These are phyloP conservation scores for Incurvaria masculella DNA, from an alignment of 2,888 invertebrate genomes.

Conservation along the genomic window DNA sequence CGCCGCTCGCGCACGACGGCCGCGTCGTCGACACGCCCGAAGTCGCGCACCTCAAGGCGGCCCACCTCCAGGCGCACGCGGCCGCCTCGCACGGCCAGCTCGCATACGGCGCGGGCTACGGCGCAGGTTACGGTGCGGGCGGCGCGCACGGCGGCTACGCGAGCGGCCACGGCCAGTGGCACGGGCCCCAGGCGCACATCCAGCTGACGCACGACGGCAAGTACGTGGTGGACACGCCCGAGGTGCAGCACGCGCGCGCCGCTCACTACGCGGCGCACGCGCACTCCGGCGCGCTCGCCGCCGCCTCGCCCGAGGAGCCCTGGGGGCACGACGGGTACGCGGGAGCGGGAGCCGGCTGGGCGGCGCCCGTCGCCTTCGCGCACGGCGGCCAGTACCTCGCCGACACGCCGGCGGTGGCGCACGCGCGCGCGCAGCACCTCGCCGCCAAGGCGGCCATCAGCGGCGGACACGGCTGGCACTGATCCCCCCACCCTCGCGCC, in stretches of 20 bases:
- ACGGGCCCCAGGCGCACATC: slow-evolving; percentile 32
- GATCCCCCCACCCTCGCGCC: neutral
- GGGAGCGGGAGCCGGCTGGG: neutral
- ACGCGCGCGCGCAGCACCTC: neutral
- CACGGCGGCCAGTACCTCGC: neutral
- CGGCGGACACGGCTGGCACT: neutral
- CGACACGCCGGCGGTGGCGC: neutral
- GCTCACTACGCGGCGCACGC: slow-evolving; percentile 44
- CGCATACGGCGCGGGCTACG: slow-evolving; percentile 18
- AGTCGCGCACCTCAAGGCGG: slow-evolving; percentile 56
- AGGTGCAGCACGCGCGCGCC: slow-evolving; percentile 48
- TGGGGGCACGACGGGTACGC: slow-evolving; percentile 30
- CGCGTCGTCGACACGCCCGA: slow-evolving; percentile 53
- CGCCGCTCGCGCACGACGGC: slow-evolving; percentile 49
- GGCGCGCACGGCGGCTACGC: slow-evolving; percentile 22
- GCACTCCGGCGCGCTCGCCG: slow-evolving; percentile 45
- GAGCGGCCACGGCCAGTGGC: slow-evolving; percentile 22
- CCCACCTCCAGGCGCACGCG: slow-evolving; percentile 49
- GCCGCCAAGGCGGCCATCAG: neutral
- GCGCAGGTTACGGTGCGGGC: slow-evolving; percentile 3
- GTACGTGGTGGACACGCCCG: slow-evolving; percentile 50
- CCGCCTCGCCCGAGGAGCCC: slow-evolving; percentile 43
- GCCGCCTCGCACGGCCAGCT: slow-evolving; percentile 31
- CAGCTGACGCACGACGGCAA: slow-evolving; percentile 51
- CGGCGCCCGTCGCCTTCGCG: neutral